phyloP scores from a whole-genome alignment of 1,140 invertebrate genomes.

The Wasmannia auropunctata region DNA sequence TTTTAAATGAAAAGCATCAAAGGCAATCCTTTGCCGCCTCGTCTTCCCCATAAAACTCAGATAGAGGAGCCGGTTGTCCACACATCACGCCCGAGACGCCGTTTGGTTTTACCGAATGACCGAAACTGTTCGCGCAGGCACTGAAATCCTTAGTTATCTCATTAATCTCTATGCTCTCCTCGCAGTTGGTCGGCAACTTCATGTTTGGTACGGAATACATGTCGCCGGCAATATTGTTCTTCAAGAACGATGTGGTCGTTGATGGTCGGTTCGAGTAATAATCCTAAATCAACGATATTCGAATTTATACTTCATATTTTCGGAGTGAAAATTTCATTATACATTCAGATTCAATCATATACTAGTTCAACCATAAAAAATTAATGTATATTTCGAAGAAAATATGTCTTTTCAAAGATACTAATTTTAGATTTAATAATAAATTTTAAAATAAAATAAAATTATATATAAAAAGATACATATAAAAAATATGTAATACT shows the following conservation, averaged over 20 bases:
- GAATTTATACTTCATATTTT: constrained; percentile 10
- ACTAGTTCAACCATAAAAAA: neutral
- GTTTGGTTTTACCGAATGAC: constrained; percentile 75
- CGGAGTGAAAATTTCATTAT: neutral
- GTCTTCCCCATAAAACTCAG: constrained; percentile 78
- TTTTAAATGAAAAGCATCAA: constrained; percentile 80
- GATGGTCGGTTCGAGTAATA: constrained; percentile 80
- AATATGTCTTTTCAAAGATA: neutral
- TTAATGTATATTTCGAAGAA: neutral
- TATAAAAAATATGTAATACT: neutral
- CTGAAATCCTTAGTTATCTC: constrained; percentile 83
- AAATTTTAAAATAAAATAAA: neutral
- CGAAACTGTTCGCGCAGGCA: constrained; percentile 80
- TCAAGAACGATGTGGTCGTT: constrained; percentile 82
- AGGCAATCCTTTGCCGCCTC: constrained; percentile 82
- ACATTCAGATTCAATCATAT: neutral
- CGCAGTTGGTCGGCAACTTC: constrained; percentile 64
- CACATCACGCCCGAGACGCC: constrained; percentile 69
- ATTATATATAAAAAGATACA: neutral
- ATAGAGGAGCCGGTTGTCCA: constrained; percentile 56
- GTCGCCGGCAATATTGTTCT: constrained; percentile 69
- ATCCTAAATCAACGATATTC: constrained; percentile 69
- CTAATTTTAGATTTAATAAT: neutral
- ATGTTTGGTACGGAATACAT: constrained; percentile 66
- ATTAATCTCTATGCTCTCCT: constrained; percentile 77